These are phyloP conservation scores for Ommatoiulus sabulosus DNA, from an alignment of 2,888 invertebrate species.

Conservation along the genomic window DNA sequence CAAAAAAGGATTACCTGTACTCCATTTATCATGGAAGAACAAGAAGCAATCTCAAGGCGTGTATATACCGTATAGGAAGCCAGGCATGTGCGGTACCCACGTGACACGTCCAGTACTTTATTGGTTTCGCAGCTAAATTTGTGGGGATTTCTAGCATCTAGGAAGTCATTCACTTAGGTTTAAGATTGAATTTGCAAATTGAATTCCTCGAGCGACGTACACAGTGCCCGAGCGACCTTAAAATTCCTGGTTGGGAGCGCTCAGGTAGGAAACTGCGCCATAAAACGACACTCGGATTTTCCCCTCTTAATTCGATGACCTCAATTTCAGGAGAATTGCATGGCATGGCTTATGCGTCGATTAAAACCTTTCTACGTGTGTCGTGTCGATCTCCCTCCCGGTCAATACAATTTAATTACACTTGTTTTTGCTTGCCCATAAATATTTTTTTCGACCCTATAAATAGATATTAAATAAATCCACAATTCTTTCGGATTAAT, in stretches of 20 bases:
- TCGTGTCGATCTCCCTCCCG: background rate
- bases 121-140: too few relatives aligned
- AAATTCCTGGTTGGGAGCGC: constrained; percentile 2
- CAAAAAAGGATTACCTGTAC: too few relatives aligned
- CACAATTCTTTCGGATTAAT: background rate
- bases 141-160: background rate
- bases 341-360: constrained; percentile 19
- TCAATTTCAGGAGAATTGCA: background rate
- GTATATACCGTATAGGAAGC: too few relatives aligned
- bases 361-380: background rate
- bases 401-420: constrained; percentile 3
- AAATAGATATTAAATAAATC: constrained; percentile 3
- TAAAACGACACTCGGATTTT: background rate
- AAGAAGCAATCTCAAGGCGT: too few relatives aligned
- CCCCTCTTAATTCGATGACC: constrained; percentile 12
- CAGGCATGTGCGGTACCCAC: too few relatives aligned
- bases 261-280: background rate
- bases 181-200: background rate
- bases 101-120: too few relatives aligned
- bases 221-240: constrained; percentile 11
- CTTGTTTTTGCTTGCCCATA: background rate
- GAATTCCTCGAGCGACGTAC: background rate
- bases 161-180: constrained; percentile 11
- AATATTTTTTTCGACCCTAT: background rate
- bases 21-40: too few relatives aligned